Evolutionary conservation across 2,888 invertebrate species (phyloP).

Genomic region (Galerucella pusilla): DNA sequence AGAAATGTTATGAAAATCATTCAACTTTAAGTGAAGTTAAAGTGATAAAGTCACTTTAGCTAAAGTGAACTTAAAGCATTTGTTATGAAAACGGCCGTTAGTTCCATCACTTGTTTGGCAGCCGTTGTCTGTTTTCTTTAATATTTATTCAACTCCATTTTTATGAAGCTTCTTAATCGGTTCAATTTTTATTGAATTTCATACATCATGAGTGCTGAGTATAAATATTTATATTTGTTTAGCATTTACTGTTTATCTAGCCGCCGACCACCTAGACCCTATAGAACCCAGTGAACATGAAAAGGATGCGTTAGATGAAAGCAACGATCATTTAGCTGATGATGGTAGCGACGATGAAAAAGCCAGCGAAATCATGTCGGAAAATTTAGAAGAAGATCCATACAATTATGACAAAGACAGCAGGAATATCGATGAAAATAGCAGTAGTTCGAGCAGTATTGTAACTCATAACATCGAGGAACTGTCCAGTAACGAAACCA

Average conservation of each 20-base stretch:
- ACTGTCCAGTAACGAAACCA: conserved; percentile 50
- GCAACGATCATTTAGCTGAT: conserved; percentile 39
- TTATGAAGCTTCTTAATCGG: too few relatives aligned
- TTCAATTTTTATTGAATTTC: neutral
- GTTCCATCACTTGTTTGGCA: too few relatives aligned
- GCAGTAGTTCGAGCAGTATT: conserved; percentile 51
- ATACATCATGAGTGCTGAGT: neutral
- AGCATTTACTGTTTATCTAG: conserved; percentile 23
- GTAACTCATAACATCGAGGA: conserved; percentile 51
- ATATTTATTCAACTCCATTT: too few relatives aligned
- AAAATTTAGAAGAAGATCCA: conserved; percentile 45
- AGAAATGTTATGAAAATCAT: too few relatives aligned
- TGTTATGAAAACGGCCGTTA: too few relatives aligned
- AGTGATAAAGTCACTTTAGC: too few relatives aligned
- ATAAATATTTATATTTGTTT: conserved; percentile 18
- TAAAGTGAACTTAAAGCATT: too few relatives aligned
- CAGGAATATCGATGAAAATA: conserved; percentile 48
- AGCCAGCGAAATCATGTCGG: conserved; percentile 49
- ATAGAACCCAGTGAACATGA: conserved; percentile 43
- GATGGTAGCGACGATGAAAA: conserved; percentile 52
- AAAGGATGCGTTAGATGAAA: conserved; percentile 47
- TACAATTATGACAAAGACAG: conserved; percentile 49
- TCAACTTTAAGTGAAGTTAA: too few relatives aligned
- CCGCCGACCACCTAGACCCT: conserved; percentile 26
- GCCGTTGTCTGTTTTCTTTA: too few relatives aligned